Evolutionary conservation across 2,113 vertebrate species (phyloP).

Genomic region (Apodemus speciosus): DNA sequence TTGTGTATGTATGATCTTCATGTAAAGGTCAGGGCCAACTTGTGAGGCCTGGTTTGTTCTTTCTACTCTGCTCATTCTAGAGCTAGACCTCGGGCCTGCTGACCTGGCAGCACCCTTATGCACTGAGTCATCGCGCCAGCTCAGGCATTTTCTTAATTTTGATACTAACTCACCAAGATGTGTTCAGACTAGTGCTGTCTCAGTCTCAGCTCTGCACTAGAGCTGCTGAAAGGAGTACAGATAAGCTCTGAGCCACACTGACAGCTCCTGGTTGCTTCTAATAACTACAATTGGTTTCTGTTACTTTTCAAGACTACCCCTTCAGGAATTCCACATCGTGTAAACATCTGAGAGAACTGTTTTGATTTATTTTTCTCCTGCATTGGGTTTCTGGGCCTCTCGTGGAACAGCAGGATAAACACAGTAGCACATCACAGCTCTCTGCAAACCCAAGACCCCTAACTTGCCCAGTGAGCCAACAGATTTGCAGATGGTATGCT

Average conservation of each 20-base stretch:
- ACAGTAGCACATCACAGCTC: neutral
- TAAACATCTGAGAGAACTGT: neutral
- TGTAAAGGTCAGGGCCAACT: neutral
- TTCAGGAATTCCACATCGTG: neutral
- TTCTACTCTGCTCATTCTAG: neutral
- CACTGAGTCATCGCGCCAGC: neutral
- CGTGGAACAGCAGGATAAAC: neutral
- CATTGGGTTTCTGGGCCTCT: neutral
- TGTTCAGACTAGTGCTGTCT: neutral
- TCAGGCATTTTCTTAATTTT: constrained; percentile 58
- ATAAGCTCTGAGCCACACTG: neutral
- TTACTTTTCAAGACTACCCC: constrained; percentile 10
- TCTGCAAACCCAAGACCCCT: neutral
- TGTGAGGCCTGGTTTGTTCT: neutral
- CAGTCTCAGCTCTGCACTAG: neutral
- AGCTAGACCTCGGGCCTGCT: neutral
- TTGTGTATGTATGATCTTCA: neutral
- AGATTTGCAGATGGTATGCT: neutral
- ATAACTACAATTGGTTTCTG: constrained; percentile 14
- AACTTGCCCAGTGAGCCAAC: neutral
- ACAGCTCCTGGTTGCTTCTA: constrained; percentile 14
- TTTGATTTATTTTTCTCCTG: neutral
- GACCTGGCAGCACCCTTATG: neutral
- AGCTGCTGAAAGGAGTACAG: constrained; percentile 18
- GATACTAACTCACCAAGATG: constrained; percentile 55